A percentile compares a stretch with the other conserved stretches of the same genome.
Evolutionary conservation across 2,888 invertebrate species (phyloP).

Genomic region (Thalpophila matura): DNA sequence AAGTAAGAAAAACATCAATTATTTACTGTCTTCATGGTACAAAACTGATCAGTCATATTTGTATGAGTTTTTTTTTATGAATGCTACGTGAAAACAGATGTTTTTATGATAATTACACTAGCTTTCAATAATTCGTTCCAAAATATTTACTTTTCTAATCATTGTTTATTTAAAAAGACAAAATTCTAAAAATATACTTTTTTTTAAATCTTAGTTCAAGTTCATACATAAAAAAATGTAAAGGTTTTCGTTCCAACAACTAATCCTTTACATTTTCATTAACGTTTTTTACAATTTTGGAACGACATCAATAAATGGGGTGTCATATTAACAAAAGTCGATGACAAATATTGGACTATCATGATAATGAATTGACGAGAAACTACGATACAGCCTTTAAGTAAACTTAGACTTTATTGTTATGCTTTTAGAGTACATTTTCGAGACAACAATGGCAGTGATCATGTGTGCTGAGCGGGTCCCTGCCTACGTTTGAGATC

Average conservation of each 20-base stretch:
- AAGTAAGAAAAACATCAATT: conserved; percentile 61
- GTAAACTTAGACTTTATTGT: conserved; percentile 66
- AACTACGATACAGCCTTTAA: conserved; percentile 68
- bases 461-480: conserved; percentile 67
- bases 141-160: neutral
- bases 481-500: conserved; percentile 83
- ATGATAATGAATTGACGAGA: conserved; percentile 58
- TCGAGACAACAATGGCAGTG: conserved; percentile 81
- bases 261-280: conserved; percentile 26
- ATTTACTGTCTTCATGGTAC: conserved; percentile 60
- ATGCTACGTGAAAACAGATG: conserved; percentile 34
- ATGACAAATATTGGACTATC: conserved; percentile 54
- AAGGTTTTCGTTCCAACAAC: conserved; percentile 37
- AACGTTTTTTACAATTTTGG: conserved; percentile 40
- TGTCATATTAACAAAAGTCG: conserved; percentile 57
- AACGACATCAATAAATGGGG: conserved; percentile 55
- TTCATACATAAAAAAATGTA: conserved; percentile 13
- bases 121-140: conserved; percentile 4
- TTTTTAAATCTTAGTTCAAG: conserved; percentile 22
- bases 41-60: conserved; percentile 62
- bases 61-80: conserved; percentile 56
- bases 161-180: neutral
- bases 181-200: neutral
- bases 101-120: conserved; percentile 1
- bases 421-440: conserved; percentile 68